Percentiles rank a stretch among this genome's conserved stretches.
Evolutionary conservation across 2,113 vertebrate species (phyloP).

Genomic region (Ceyx melanurus): DNA sequence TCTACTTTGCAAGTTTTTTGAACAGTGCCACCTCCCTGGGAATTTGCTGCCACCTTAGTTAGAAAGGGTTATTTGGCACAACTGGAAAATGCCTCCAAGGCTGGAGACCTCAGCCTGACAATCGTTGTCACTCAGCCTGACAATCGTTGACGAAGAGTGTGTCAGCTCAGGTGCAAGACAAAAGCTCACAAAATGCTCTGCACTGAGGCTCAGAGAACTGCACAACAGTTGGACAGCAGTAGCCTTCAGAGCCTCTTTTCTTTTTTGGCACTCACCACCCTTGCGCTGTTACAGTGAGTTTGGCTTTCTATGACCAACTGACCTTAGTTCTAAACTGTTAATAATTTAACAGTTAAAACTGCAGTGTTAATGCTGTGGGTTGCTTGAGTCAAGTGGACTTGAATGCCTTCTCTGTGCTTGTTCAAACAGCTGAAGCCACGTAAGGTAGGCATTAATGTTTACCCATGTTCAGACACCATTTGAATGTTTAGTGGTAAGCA

Average conservation of each 20-base stretch:
- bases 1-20: neutral
- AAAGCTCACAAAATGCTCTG: rapidly evolving
- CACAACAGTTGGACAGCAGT: neutral
- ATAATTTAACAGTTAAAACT: neutral
- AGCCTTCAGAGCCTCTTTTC: neutral
- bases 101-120: neutral
- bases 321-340: neutral
- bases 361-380: neutral
- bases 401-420: neutral
- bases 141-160: neutral
- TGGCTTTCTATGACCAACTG: neutral
- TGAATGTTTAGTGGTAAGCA: neutral
- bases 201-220: neutral
- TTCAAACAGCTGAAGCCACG: neutral
- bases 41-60: rapidly evolving
- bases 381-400: neutral
- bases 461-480: neutral
- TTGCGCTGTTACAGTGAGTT: neutral
- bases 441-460: neutral
- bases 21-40: rapidly evolving
- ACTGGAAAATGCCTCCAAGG: neutral
- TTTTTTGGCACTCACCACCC: neutral
- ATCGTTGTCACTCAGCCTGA: neutral
- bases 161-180: neutral
- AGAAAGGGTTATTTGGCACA: neutral